Base-by-base conservation (phyloP, 2,888 invertebrate species). In the Drosophila fungiperda region DNA sequence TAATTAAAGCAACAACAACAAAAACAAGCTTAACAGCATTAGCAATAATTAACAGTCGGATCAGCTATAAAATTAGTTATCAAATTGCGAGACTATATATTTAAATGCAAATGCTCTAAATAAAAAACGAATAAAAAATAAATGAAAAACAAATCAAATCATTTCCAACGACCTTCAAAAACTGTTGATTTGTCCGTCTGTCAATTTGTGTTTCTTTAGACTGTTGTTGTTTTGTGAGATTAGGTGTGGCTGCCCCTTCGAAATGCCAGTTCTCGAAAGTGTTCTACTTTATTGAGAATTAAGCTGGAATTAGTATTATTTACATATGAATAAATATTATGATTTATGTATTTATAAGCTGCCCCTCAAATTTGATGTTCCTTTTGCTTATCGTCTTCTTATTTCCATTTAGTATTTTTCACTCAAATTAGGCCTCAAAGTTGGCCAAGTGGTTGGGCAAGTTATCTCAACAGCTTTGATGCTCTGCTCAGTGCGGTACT, bases 91-190 rank as follows among this genome's bases (percentile, higher is more conserved):
- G 62, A 49, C 76, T 26, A 26, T 35, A 63, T 52, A 61, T 64
- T 77, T 36, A 76, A 79, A 78, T 80, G 80, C 76, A 80, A 78
- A 78, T 76, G 68, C 35, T 68, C 36, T 54, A 66, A 78, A 63
- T 49, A 53, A 17, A 38, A 3, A 38, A 7, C 12, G 6, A 52
- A 48, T 2, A 35, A 35, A 53, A 36, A 53, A 0, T 2, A 15
- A 33, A 23, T 23, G 1, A 9, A 45, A 54, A 17, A 38, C 3
- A 54, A 11, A 45, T 7, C 12, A 54, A 6, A 45, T 12, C 12
- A 29, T 17, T 40, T 0, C 29, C 40, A 40, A 53, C 61, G 76
- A 75, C 78, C 78, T 78, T 78, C 73, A 72, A 20, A 45, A 63
- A 72, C 59, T 48, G 38, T 59, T 60, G 20, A 36, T 67, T 48